These are phyloP conservation scores for Eupithecia abbreviata DNA, from an alignment of 2,888 invertebrate genomes.

Conservation along the genomic window DNA sequence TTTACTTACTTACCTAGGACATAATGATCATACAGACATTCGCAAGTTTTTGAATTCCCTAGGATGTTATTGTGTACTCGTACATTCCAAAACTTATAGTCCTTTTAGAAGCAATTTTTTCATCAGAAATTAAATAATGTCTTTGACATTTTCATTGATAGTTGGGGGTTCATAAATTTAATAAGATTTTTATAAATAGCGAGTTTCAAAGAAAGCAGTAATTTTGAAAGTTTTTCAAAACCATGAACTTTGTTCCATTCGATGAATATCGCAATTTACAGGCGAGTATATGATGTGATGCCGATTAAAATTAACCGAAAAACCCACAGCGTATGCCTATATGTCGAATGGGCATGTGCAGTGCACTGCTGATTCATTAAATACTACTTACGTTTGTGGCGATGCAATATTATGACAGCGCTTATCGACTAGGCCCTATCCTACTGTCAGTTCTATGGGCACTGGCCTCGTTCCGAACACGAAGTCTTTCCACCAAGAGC, in stretches of 20 bases:
- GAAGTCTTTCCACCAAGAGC: neutral
- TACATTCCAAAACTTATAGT: neutral
- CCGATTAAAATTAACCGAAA: neutral
- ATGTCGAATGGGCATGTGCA: neutral
- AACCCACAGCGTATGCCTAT: neutral
- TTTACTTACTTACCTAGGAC: neutral
- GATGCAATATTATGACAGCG: neutral
- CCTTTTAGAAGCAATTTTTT: neutral
- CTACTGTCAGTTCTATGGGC: neutral
- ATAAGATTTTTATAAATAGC: too few species aligned
- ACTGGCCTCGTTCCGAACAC: constrained; percentile 7
- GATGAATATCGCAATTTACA: too few species aligned
- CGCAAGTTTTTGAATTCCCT: neutral
- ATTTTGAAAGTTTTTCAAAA: neutral
- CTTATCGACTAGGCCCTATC: neutral
- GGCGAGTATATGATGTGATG: neutral
- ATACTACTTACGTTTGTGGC: neutral
- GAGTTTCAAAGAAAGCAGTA: too few species aligned
- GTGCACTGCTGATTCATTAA: neutral
- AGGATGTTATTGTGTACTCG: neutral
- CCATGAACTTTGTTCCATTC: too few species aligned
- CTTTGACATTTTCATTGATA: neutral
- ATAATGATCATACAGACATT: neutral
- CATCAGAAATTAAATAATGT: neutral
- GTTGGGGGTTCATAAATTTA: neutral